phyloP scores from a whole-genome alignment of 1,140 invertebrate species.

The Saxidomus purpurata region DNA sequence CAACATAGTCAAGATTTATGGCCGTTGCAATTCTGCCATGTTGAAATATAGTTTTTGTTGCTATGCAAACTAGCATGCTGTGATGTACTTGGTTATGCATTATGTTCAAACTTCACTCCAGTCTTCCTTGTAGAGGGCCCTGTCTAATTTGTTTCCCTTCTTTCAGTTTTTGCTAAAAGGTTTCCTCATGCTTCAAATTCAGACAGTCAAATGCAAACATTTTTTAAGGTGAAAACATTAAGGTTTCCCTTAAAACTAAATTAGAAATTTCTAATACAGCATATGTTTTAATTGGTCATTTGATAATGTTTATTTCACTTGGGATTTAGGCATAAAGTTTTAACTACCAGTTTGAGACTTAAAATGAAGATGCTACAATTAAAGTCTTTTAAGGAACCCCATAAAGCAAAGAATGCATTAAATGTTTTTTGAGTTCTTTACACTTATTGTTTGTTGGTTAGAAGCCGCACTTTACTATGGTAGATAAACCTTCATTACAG shows the following conservation, averaged over 20 bases:
- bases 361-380: slow-evolving; percentile 12
- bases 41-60: no score
- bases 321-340: neutral
- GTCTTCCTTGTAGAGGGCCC: no score
- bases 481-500: slow-evolving; percentile 15
- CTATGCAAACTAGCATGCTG: no score
- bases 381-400: slow-evolving; percentile 27
- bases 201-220: no score
- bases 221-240: slow-evolving; percentile 15
- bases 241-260: neutral
- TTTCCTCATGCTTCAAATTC: no score
- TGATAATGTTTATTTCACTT: slow-evolving; percentile 15
- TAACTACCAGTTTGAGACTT: slow-evolving; percentile 5
- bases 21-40: no score
- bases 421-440: neutral
- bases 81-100: no score
- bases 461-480: neutral
- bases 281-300: slow-evolving; percentile 42
- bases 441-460: neutral
- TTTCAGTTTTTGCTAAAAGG: no score
- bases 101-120: no score
- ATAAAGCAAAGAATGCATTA: neutral
- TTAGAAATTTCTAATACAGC: neutral
- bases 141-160: no score
- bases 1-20: no score